Conservation (phyloP, 2,113 vertebrate species). For the Fregetta grallaria region DNA sequence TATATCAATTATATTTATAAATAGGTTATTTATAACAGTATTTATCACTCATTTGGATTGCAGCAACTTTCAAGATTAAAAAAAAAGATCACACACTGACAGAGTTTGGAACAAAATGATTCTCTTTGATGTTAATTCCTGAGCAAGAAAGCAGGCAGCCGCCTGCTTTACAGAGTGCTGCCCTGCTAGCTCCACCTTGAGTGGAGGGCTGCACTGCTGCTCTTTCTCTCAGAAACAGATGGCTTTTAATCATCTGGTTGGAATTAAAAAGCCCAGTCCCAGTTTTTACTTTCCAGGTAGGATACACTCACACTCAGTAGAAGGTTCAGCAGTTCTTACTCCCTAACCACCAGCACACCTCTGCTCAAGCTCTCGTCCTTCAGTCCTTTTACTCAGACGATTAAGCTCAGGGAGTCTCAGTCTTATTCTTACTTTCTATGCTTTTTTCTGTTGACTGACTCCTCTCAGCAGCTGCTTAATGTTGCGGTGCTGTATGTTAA, state of each 20-base stretch:
- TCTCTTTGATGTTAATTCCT: neutral
- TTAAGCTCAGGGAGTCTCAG: neutral
- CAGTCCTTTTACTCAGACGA: neutral
- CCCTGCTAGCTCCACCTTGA: neutral
- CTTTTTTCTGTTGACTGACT: neutral
- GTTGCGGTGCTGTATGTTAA: neutral
- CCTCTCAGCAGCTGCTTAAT: neutral
- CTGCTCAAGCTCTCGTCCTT: neutral
- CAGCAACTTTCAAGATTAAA: neutral
- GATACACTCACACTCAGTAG: accelerated
- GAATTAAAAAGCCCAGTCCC: neutral
- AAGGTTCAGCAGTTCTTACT: neutral
- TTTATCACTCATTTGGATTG: neutral
- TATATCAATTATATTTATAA: neutral
- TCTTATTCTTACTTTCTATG: neutral
- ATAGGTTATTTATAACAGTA: neutral
- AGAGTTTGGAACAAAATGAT: neutral
- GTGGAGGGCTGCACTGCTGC: neutral
- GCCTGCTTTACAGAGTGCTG: neutral
- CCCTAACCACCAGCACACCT: neutral
- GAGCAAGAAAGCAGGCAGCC: neutral
- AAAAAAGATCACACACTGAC: neutral
- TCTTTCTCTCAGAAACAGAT: neutral
- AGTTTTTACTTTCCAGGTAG: neutral
- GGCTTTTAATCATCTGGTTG: neutral